Evolutionary conservation across 2,113 vertebrate genomes (phyloP), one percentile per base, ranked within the genome.

Genomic region (Tachycineta bicolor): DNA sequence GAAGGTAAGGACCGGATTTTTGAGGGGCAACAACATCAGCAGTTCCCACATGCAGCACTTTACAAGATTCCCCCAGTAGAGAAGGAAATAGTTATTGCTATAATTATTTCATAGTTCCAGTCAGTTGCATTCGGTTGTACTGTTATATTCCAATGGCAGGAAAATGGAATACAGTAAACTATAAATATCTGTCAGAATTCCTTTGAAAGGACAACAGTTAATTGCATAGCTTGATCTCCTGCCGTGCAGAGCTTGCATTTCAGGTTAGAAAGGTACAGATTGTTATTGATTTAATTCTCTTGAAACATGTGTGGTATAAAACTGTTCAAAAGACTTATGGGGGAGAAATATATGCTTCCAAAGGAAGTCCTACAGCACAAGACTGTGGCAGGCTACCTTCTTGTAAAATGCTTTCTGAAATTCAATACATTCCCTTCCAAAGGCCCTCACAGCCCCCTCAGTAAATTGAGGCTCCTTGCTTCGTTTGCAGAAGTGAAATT

Each of bases 281-380:
- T 96, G 96, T 94, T 97, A 97, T 97, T 97, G 96, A 97, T 97
- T 96, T 97, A 96, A 95, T 96, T 96, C 96, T 97, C 93, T 91
- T 95, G 92, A 96, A 97, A 96, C 94, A 96, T 97, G 87, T 94
- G 96, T 90, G 91, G 95, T 85, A 96, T 96, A 96, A 97, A 97
- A 94, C 91, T 55, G 91, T 77, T 96, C 95, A 95, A 83, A 95
- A 97, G 95, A 96, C 89, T 96, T 95, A 96, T 76, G 91, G 88
- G 74, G 91, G 70, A 93, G 90, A 94, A 96, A 96, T 93, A 92
- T 68, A 81, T 46, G 90, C 80, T 94, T 95, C 95, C 90, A 96
- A 89, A 92, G 92, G 93, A 96, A 97, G 88, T 81, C 80, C 80
- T 90, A 65, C 12, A 83, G 92, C 76, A 96, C 80, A 87, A 80